Conservation (phyloP, 2,888 invertebrate species). For the Tenthredo notha region DNA sequence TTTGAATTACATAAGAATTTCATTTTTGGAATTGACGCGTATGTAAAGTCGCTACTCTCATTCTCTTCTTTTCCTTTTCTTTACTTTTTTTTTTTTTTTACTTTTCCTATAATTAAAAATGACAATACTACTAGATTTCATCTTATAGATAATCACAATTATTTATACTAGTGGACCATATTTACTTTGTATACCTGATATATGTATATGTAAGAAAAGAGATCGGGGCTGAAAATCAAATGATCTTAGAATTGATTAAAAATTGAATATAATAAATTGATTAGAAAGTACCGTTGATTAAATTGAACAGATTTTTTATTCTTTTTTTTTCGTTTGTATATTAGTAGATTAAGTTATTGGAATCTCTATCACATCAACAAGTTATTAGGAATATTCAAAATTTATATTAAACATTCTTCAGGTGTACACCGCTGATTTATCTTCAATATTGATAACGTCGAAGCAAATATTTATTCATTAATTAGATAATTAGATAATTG, state of each 20-base stretch:
- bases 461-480: not conserved
- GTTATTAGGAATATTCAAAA: not conserved
- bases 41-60: conserved; percentile 20
- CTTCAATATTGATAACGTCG: not conserved
- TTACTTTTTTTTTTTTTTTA: too few species aligned
- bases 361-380: too few species aligned
- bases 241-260: too few species aligned
- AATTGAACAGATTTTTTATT: too few species aligned
- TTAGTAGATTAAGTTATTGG: too few species aligned
- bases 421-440: not conserved
- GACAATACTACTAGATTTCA: not conserved
- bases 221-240: not conserved
- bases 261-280: too few species aligned
- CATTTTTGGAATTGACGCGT: conserved; percentile 31
- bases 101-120: not conserved
- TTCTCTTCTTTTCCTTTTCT: not conserved
- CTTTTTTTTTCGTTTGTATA: too few species aligned
- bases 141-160: not conserved
- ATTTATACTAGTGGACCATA: conserved; percentile 5
- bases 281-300: too few species aligned
- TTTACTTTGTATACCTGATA: not conserved
- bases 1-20: conserved; percentile 7
- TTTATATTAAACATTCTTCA: not conserved
- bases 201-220: too few species aligned
- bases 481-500: not conserved